Evolutionary conservation across 2,113 vertebrate species (phyloP).

Genomic region (Galbula dea): DNA sequence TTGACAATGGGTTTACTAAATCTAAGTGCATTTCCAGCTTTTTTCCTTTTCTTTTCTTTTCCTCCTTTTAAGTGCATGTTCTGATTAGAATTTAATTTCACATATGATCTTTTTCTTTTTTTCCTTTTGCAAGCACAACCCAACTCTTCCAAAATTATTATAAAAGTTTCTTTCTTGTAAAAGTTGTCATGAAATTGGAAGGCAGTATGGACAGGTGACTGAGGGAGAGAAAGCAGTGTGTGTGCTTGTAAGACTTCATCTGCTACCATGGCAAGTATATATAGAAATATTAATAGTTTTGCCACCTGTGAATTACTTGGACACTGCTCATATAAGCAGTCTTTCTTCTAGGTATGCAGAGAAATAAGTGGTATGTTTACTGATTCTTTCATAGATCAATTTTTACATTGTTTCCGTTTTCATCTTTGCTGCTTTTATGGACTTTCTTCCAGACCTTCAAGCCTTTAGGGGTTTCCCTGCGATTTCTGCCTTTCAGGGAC

Average conservation of each 20-base stretch:
- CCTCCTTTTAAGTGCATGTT: not conserved
- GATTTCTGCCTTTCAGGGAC: slow-evolving; percentile 7
- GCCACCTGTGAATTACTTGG: slow-evolving; percentile 65
- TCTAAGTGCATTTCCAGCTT: not conserved
- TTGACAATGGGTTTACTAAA: not conserved
- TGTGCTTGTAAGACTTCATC: slow-evolving; percentile 29
- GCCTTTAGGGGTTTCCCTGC: not conserved
- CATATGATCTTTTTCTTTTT: not conserved
- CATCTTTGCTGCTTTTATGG: slow-evolving; percentile 37
- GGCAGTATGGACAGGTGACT: not conserved
- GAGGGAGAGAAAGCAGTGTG: not conserved
- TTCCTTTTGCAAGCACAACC: not conserved
- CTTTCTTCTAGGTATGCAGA: slow-evolving; percentile 56
- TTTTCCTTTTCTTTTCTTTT: not conserved
- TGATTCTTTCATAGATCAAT: slow-evolving; percentile 59
- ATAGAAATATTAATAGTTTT: slow-evolving; percentile 50
- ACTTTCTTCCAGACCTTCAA: slow-evolving; percentile 56
- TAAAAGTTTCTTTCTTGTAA: not conserved
- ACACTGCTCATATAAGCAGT: slow-evolving; percentile 22
- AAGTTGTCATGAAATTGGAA: not conserved
- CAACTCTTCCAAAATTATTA: not conserved
- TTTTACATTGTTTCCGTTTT: slow-evolving; percentile 69
- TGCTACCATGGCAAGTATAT: slow-evolving; percentile 47
- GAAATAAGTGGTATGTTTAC: slow-evolving; percentile 40
- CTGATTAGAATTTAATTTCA: not conserved